Conservation (phyloP, 2,888 invertebrate species). For the Pantelozetes paolii region DNA sequence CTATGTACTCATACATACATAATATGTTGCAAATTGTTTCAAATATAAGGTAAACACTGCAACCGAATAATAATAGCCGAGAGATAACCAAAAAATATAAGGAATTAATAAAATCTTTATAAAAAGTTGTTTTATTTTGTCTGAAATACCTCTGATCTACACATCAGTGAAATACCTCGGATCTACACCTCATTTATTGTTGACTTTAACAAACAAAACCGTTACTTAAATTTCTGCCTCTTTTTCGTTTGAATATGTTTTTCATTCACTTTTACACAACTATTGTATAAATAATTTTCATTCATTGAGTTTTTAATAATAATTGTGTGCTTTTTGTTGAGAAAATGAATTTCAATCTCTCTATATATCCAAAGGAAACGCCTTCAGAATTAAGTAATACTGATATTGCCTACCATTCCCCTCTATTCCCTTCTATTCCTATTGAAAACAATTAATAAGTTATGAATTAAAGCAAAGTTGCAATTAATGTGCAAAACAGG, state of each 20-base stretch:
- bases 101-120: constrained; percentile 15
- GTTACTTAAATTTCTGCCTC: not conserved
- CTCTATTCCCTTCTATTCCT: constrained; percentile 1
- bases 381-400: constrained; percentile 20
- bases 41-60: not conserved
- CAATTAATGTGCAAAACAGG: constrained; percentile 31
- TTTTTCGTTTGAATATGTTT: not conserved
- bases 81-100: not conserved
- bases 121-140: constrained; percentile 4
- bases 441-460: constrained; percentile 31
- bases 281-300: not conserved
- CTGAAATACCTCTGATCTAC: not conserved
- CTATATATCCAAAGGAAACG: constrained; percentile 6
- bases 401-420: not conserved
- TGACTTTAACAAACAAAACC: not conserved
- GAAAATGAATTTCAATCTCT: constrained; percentile 26
- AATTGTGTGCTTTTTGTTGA: constrained; percentile 2
- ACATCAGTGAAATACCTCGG: not conserved
- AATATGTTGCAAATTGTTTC: not conserved
- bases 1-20: not conserved
- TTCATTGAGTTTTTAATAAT: not conserved
- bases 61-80: constrained; percentile 4
- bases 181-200: constrained; percentile 27
- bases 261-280: not conserved
- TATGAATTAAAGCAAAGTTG: constrained; percentile 27